Conservation (phyloP, 2,113 vertebrate species). For the Notarius lentiginosus region DNA sequence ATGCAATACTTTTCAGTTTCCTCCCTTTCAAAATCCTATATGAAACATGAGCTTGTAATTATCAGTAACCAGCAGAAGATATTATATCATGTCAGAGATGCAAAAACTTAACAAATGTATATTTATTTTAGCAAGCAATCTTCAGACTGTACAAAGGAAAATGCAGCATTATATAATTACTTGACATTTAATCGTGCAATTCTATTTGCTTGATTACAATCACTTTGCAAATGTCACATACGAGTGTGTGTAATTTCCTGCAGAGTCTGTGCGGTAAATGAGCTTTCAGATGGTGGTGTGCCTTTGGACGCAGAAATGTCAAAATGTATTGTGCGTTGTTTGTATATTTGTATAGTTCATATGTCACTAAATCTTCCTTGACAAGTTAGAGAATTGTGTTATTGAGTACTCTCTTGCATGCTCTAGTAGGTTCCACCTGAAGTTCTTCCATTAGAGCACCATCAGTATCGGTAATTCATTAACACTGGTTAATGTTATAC, state of each 20-base stretch:
- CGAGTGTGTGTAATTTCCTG: conserved; percentile 53
- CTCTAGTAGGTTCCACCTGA: neutral
- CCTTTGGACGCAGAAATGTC: conserved; percentile 55
- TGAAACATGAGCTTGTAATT: conserved; percentile 35
- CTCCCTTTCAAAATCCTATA: conserved; percentile 23
- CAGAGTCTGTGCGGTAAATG: conserved; percentile 58
- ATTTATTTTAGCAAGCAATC: conserved; percentile 58
- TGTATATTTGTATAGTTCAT: conserved; percentile 38
- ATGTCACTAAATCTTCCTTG: neutral
- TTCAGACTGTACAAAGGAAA: conserved; percentile 51
- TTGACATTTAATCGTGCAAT: conserved; percentile 60
- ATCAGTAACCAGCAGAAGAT: conserved; percentile 29
- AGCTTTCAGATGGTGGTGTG: conserved; percentile 61
- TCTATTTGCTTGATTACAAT: conserved; percentile 57
- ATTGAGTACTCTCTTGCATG: conserved; percentile 13
- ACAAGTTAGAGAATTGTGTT: conserved; percentile 14
- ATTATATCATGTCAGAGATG: conserved; percentile 29
- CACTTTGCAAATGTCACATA: conserved; percentile 48
- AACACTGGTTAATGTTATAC: conserved; percentile 15
- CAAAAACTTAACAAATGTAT: conserved; percentile 41
- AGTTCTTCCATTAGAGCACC: neutral
- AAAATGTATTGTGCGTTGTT: conserved; percentile 27
- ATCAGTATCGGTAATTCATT: conserved; percentile 8
- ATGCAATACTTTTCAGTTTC: neutral
- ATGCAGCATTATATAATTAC: conserved; percentile 59